These are phyloP conservation scores for cat (Felis catus) DNA, from an alignment of 2,113 vertebrate genomes.

Conservation along the genomic window DNA sequence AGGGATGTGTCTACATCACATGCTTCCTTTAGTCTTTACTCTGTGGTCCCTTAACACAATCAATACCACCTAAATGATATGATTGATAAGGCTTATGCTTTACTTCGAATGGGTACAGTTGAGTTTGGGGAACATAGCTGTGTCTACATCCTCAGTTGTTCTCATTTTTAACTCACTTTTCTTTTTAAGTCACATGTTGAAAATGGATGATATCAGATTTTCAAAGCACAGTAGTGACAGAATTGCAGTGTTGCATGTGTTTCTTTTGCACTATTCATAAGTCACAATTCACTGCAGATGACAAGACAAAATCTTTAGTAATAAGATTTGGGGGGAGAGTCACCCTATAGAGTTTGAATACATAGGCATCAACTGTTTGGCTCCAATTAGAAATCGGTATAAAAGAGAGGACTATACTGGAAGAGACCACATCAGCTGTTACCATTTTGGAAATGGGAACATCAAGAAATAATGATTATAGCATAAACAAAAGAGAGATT, in stretches of 20 bases:
- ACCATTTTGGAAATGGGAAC: neutral
- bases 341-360: neutral
- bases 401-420: neutral
- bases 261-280: neutral
- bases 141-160: neutral
- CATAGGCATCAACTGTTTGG: neutral
- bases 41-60: neutral
- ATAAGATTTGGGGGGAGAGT: neutral
- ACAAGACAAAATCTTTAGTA: conserved; percentile 26
- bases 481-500: neutral
- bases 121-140: neutral
- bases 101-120: neutral
- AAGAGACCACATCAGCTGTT: neutral
- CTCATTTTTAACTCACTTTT: conserved; percentile 30
- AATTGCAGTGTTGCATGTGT: neutral
- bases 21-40: neutral
- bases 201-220: conserved; percentile 7
- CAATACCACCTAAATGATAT: neutral
- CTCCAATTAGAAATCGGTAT: neutral
- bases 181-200: neutral
- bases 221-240: neutral
- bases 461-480: neutral
- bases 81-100: neutral
- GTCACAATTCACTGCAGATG: neutral
- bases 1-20: neutral